phyloP scores from a whole-genome alignment of 2,888 invertebrate species.

The Torymus tubicola region DNA sequence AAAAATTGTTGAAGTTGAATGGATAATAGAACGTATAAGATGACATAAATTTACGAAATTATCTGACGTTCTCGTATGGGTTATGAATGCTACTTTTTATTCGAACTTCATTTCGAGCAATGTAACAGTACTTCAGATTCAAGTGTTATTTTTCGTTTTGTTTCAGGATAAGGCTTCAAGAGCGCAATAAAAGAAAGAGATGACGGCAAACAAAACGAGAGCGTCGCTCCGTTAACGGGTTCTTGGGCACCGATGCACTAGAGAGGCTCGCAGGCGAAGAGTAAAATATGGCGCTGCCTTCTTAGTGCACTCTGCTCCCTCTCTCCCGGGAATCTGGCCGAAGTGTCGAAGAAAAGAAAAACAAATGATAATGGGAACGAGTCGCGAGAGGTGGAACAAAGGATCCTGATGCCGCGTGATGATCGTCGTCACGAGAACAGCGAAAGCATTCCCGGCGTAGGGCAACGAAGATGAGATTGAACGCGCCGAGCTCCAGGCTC shows the following conservation, averaged over 20 bases:
- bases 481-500: background rate
- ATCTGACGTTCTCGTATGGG: too few species aligned
- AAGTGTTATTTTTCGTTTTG: conserved; percentile 12
- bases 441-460: background rate
- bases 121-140: background rate
- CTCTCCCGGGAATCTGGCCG: background rate
- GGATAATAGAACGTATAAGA: too few species aligned
- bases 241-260: conserved; percentile 10
- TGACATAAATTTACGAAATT: too few species aligned
- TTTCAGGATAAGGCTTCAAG: conserved; percentile 22
- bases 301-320: background rate
- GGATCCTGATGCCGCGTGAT: conserved; percentile 34
- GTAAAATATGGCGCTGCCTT: conserved; percentile 6
- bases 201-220: background rate
- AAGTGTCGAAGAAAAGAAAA: background rate
- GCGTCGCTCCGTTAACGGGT: conserved; percentile 1
- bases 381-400: conserved; percentile 21
- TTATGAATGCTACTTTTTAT: too few species aligned
- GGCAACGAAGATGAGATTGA: conserved; percentile 9
- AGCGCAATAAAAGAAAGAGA: background rate
- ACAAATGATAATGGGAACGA: conserved; percentile 38
- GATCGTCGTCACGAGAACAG: conserved; percentile 2
- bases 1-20: too few species aligned
- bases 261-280: background rate
- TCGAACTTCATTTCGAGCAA: too few species aligned